These are phyloP conservation scores for Phyllotis vaccarum DNA, from an alignment of 2,797 vertebrate species.

Conservation along the genomic window DNA sequence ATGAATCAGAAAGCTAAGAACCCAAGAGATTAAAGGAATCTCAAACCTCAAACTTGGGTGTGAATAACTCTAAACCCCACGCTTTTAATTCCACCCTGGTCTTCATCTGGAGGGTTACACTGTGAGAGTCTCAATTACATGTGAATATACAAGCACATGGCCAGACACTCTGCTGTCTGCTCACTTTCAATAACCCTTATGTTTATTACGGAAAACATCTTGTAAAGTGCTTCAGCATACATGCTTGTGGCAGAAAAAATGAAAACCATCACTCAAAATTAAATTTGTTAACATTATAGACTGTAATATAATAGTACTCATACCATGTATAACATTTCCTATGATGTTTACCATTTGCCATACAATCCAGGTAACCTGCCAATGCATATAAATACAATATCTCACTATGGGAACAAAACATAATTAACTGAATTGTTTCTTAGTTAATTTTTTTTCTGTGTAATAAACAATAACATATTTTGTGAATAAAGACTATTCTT, in stretches of 20 bases:
- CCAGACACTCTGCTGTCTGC: neutral
- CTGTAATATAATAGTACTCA: neutral
- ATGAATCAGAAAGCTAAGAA: neutral
- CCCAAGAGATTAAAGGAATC: neutral
- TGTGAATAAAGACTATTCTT: neutral
- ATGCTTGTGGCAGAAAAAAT: neutral
- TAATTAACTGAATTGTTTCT: neutral
- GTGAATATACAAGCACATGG: no score
- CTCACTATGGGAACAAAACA: neutral
- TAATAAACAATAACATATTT: neutral
- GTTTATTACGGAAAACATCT: neutral
- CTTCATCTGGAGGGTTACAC: neutral
- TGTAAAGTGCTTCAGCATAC: neutral
- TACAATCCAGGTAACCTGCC: neutral
- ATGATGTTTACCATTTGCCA: neutral
- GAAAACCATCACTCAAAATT: neutral
- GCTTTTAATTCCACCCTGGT: neutral
- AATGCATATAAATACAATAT: neutral
- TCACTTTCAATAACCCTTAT: neutral
- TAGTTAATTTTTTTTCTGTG: neutral
- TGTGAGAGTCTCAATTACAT: neutral
- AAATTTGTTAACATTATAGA: neutral
- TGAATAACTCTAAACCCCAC: neutral
- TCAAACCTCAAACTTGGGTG: neutral
- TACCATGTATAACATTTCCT: neutral